These are phyloP conservation scores for Lamellibrachia luymesi DNA, from an alignment of 1,140 invertebrate species.

Conservation along the genomic window DNA sequence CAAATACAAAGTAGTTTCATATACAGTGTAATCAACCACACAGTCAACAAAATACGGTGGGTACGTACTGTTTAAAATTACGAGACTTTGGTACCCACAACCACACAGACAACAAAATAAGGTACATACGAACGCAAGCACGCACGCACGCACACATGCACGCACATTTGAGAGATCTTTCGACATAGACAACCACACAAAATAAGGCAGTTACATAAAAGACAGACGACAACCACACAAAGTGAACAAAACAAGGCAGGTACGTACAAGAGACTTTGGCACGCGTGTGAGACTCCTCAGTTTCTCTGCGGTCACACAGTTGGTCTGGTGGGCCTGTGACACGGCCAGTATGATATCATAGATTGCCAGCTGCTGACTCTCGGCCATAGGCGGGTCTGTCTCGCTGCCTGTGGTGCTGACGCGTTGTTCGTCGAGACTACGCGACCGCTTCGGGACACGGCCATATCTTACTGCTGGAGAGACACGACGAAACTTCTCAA, in stretches of 20 bases:
- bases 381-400: slow-evolving; percentile 37
- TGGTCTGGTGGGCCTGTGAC: slow-evolving; percentile 83
- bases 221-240: not conserved
- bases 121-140: not conserved
- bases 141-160: no score
- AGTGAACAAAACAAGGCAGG: not conserved
- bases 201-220: slow-evolving; percentile 1
- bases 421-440: slow-evolving; percentile 69
- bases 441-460: slow-evolving; percentile 87
- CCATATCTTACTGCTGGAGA: slow-evolving; percentile 88
- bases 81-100: not conserved
- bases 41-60: not conserved
- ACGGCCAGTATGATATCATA: slow-evolving; percentile 86
- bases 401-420: slow-evolving; percentile 46
- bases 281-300: slow-evolving; percentile 70
- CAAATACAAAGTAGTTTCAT: no score
- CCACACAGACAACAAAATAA: not conserved
- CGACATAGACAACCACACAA: not conserved
- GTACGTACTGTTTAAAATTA: not conserved
- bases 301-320: slow-evolving; percentile 86
- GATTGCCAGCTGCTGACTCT: slow-evolving; percentile 64
- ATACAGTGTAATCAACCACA: not conserved
- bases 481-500: slow-evolving; percentile 20
- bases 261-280: slow-evolving; percentile 26
- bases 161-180: not conserved